Evolutionary conservation across 2,888 invertebrate species (phyloP).

Genomic region (Cinara cedri): DNA sequence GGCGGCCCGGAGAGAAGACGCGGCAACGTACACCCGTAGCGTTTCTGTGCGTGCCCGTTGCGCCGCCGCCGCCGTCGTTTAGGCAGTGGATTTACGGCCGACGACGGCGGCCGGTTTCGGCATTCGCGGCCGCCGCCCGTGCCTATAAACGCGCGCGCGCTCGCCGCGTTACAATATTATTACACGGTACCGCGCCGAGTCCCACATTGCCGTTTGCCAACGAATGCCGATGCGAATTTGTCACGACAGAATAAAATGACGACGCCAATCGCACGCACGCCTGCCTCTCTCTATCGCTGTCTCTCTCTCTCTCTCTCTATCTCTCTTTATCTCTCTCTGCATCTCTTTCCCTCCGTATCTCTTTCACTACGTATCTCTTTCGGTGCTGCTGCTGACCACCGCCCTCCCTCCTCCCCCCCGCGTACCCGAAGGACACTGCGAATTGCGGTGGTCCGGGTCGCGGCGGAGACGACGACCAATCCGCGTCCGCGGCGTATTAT

Average conservation of each 20-base stretch:
- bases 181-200: constrained; percentile 32
- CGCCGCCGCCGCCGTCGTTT: constrained; percentile 26
- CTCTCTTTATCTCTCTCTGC: no score
- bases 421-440: neutral
- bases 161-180: constrained; percentile 7
- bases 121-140: neutral
- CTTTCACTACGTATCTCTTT: neutral
- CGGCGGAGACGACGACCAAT: no score
- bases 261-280: constrained; percentile 37
- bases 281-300: no score
- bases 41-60: neutral
- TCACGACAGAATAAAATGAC: constrained; percentile 37
- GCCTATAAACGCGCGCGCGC: no score
- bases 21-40: neutral
- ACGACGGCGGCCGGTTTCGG: neutral
- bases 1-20: constrained; percentile 43
- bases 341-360: no score
- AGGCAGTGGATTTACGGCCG: constrained; percentile 38
- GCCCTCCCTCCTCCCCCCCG: no score
- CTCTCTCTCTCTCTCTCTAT: no score
- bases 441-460: neutral
- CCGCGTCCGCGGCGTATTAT: no score
- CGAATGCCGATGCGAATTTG: constrained; percentile 56
- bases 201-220: constrained; percentile 53
- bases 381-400: neutral